phyloP scores from a whole-genome alignment of 2,797 vertebrate species.

The Hypotaenidia philippensis region DNA sequence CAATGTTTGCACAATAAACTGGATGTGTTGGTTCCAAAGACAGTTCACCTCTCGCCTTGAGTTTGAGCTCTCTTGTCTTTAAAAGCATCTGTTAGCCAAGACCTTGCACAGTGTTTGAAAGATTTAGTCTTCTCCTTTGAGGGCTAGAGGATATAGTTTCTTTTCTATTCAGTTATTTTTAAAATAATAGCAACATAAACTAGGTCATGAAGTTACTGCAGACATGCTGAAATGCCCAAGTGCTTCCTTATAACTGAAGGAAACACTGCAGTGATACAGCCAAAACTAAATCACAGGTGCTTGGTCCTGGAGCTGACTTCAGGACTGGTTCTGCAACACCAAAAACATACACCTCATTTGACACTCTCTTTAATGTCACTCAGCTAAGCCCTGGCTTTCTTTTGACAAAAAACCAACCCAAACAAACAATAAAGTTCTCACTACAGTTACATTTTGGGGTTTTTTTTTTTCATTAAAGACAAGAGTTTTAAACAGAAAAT shows the following conservation, averaged over 20 bases:
- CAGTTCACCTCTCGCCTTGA: rapidly evolving
- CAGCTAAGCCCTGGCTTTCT: background rate
- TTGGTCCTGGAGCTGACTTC: background rate
- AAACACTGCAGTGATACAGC: background rate
- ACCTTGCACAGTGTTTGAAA: background rate
- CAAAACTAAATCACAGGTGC: background rate
- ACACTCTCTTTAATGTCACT: background rate
- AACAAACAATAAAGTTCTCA: background rate
- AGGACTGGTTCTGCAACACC: background rate
- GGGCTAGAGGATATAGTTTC: background rate
- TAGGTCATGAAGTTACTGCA: background rate
- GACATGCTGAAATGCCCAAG: background rate
- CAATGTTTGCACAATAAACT: background rate
- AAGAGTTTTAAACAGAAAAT: background rate
- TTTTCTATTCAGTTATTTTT: background rate
- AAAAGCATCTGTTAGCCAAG: background rate
- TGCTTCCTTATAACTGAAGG: background rate
- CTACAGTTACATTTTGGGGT: background rate
- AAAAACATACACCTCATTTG: background rate
- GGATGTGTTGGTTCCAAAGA: background rate
- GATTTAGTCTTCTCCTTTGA: background rate
- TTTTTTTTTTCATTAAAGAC: background rate
- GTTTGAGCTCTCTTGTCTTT: background rate
- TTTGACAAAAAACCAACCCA: background rate
- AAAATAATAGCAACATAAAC: background rate